Conservation (phyloP, 1,140 invertebrate species). For the Halesus radiatus region DNA sequence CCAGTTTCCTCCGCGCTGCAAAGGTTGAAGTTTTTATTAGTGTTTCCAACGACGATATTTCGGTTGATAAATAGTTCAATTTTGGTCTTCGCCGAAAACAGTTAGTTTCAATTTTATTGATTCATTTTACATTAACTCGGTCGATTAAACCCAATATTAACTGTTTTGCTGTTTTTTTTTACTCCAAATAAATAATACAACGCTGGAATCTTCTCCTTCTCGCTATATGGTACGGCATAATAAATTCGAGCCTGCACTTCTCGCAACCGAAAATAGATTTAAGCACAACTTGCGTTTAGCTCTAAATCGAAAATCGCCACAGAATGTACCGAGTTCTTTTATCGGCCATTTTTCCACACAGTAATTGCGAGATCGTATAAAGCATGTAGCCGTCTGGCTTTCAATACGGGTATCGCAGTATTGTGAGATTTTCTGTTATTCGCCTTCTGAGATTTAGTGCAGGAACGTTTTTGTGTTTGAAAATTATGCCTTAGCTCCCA, state of each 20-base stretch:
- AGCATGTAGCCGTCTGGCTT: neutral
- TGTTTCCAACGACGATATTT: neutral
- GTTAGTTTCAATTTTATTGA: neutral
- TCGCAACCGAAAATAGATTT: too few relatives aligned
- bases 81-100: neutral
- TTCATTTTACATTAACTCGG: too few relatives aligned
- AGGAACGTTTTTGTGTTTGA: neutral
- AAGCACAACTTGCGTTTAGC: too few relatives aligned
- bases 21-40: neutral
- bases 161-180: too few relatives aligned
- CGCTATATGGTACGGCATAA: too few relatives aligned
- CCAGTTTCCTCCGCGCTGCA: slow-evolving; percentile 2
- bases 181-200: too few relatives aligned
- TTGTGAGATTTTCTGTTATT: slow-evolving; percentile 19
- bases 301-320: slow-evolving; percentile 1
- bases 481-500: neutral
- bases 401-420: neutral
- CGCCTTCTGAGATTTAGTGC: neutral
- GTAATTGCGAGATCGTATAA: neutral
- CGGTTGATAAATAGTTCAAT: neutral
- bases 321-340: neutral
- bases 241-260: too few relatives aligned
- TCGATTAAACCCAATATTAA: too few relatives aligned
- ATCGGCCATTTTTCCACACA: neutral
- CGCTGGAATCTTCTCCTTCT: too few relatives aligned